phyloP scores from a whole-genome alignment of 2,797 vertebrate species.

The Cyclopterus lumpus region DNA sequence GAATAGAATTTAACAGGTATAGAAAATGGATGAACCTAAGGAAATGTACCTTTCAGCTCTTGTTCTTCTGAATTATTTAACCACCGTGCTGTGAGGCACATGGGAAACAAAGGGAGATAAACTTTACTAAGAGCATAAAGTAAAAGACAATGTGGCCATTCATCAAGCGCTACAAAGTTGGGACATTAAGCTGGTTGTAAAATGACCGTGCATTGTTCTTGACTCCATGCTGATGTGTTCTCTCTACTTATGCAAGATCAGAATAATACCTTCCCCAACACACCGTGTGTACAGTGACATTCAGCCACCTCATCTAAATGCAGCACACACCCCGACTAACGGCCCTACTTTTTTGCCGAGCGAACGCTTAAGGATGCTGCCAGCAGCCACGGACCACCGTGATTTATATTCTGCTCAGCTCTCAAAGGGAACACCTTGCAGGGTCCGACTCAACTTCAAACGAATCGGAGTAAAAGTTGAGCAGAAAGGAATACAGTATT shows the following conservation, averaged over 20 bases:
- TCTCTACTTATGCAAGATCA: slow-evolving; percentile 32
- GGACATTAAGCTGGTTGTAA: slow-evolving; percentile 20
- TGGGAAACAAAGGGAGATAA: neutral
- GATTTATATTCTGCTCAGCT: slow-evolving; percentile 77
- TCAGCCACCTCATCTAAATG: slow-evolving; percentile 70
- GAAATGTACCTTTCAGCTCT: neutral
- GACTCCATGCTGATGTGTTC: neutral
- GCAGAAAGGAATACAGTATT: slow-evolving; percentile 50
- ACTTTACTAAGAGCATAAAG: neutral
- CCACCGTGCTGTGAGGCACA: neutral
- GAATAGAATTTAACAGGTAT: slow-evolving; percentile 7
- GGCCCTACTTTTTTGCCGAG: slow-evolving; percentile 50
- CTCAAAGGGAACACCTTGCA: slow-evolving; percentile 57
- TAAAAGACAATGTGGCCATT: slow-evolving; percentile 1
- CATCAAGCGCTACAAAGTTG: neutral
- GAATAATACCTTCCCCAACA: slow-evolving; percentile 15
- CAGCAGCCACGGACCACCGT: slow-evolving; percentile 52
- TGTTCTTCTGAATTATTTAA: slow-evolving; percentile 30
- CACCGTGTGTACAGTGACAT: slow-evolving; percentile 54
- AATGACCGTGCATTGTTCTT: slow-evolving; percentile 50
- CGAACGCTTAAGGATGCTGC: slow-evolving; percentile 71
- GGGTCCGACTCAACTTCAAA: slow-evolving; percentile 68
- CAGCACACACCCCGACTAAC: slow-evolving; percentile 37
- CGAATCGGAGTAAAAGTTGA: slow-evolving; percentile 56
- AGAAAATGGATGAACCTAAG: slow-evolving; percentile 9